Percentiles rank a stretch among this genome's conserved stretches.
phyloP scores from a whole-genome alignment of 1,140 invertebrate species.

The Mizuhopecten yessoensis region DNA sequence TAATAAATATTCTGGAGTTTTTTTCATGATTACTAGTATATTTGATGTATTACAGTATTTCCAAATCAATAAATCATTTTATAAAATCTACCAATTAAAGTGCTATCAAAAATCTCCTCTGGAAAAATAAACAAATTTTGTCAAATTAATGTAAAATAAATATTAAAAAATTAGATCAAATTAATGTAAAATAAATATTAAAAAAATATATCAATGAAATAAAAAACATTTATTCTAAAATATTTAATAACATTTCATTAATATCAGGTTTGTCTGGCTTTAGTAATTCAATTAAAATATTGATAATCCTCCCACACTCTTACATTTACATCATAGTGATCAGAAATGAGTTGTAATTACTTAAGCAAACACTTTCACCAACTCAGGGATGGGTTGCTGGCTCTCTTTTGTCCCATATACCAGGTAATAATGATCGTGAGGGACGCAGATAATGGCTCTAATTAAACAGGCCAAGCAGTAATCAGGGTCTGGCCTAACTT shows the following conservation, averaged over 20 bases:
- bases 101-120: too few relatives aligned
- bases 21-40: too few relatives aligned
- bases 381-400: not conserved
- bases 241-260: not conserved
- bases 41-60: too few relatives aligned
- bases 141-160: too few relatives aligned
- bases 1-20: too few relatives aligned
- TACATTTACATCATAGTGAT: not conserved
- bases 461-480: constrained; percentile 26
- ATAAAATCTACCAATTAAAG: too few relatives aligned
- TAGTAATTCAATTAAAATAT: not conserved
- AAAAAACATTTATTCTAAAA: too few relatives aligned
- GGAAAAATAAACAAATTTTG: too few relatives aligned
- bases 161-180: too few relatives aligned
- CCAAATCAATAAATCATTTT: too few relatives aligned
- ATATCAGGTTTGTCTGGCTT: not conserved
- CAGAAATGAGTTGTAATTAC: constrained; percentile 11
- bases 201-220: too few relatives aligned
- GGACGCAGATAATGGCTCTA: not conserved
- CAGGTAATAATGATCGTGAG: not conserved
- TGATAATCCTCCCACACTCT: not conserved
- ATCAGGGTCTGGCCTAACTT: not conserved
- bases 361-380: not conserved
- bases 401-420: not conserved
- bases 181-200: too few relatives aligned